Evolutionary conservation across 1,140 invertebrate species (phyloP).

Genomic region (Chelonus insularis): DNA sequence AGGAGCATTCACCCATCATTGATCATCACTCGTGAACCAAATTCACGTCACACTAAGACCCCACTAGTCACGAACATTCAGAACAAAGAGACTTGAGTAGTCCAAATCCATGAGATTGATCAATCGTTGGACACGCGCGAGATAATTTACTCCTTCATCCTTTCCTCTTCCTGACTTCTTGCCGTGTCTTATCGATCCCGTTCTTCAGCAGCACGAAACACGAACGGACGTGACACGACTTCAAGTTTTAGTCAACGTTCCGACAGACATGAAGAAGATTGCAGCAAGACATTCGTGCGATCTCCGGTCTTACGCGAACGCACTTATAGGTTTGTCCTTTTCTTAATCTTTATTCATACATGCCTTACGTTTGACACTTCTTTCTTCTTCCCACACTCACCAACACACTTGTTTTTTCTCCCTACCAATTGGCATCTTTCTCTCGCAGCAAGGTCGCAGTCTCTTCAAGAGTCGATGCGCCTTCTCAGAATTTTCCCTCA

Average conservation of each 20-base stretch:
- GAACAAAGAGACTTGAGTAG: too few species aligned
- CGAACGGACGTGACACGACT: slow-evolving; percentile 23
- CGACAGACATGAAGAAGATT: slow-evolving; percentile 18
- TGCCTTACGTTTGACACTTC: background rate
- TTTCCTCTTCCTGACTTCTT: background rate
- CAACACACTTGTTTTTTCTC: too few species aligned
- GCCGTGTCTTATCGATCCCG: slow-evolving; percentile 14
- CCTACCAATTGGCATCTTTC: too few species aligned
- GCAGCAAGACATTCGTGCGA: slow-evolving; percentile 8
- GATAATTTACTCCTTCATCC: background rate
- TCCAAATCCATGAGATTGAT: background rate
- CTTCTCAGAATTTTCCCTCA: background rate
- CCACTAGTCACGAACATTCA: too few species aligned
- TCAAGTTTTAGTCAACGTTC: background rate
- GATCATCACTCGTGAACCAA: background rate
- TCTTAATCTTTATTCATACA: slow-evolving; percentile 14
- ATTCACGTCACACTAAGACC: too few species aligned
- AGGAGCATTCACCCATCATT: background rate
- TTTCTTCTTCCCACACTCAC: background rate
- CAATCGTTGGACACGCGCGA: background rate
- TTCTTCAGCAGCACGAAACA: slow-evolving; percentile 13
- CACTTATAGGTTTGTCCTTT: background rate
- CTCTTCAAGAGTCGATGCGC: background rate
- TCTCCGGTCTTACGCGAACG: background rate
- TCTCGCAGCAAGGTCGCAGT: slow-evolving; percentile 12